Evolutionary conservation across 2,113 vertebrate genomes (phyloP), one percentile per base, ranked within the genome.

Genomic region (Ophthalmolycus amberensis): DNA sequence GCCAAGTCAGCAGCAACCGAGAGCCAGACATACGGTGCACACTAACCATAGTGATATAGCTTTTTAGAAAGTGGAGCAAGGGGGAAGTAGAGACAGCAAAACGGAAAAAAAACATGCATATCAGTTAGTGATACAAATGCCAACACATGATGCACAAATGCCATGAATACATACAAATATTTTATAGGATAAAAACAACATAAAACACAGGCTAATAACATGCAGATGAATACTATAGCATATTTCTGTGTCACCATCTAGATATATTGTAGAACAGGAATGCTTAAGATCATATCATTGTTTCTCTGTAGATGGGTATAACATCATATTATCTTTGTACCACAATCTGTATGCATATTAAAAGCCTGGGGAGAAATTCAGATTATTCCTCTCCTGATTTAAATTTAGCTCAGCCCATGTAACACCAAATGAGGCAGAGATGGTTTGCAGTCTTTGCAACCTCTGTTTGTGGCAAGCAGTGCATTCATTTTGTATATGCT

Each of bases 401-500:
- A 86, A 82, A 87, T 89, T 83, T 80, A 91, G 88, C 80, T 82
- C 75, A 79, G 69, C 40, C 25, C 71, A 76, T 91, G 91, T 87
- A 85, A 85, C 90, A 84, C 38, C 75, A 88, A 89, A 91, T 92
- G 75, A 91, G 63, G 85, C 83, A 71, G 29, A 50, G 32, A 85
- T 66, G 32, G 75, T 89, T 66, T 82, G 85, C 77, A 75, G 60
- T 86, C 74, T 82, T 80, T 82, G 82, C 90, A 93, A 82, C 85
- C 85, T 91, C 86, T 87, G 86, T 89, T 74, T 86, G 71, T 74
- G 79, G 60, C 64, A 42, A 76, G 46, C 74, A 22, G 32, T 18
- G 52, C 14, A 67, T 69, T 75, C 27, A 48, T n/a, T 65, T 82
- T 18, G 16, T 48, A 20, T 27, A 40, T 48, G 63, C 59, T 83